phyloP scores from a whole-genome alignment of 2,113 vertebrate species.

The Trinectes maculatus region DNA sequence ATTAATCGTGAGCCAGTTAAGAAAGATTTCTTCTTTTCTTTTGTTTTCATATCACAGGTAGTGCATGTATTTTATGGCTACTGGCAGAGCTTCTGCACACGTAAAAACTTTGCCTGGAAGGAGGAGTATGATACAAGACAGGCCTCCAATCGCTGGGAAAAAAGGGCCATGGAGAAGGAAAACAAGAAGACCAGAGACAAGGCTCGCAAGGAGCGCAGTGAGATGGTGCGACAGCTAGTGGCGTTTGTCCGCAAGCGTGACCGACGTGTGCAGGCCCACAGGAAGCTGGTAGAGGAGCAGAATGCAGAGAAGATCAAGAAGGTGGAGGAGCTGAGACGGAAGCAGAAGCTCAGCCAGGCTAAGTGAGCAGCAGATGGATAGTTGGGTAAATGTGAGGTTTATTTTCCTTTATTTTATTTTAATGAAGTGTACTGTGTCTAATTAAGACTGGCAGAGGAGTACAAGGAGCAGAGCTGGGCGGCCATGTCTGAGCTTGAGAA shows the following conservation, averaged over 20 bases:
- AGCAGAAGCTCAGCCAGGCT: constrained; percentile 91
- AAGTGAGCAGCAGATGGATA: constrained; percentile 79
- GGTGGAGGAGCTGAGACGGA: constrained; percentile 86
- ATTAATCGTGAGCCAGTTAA: background rate
- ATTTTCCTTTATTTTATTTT: background rate
- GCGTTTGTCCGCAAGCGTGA: constrained; percentile 94
- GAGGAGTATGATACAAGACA: constrained; percentile 96
- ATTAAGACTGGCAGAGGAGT: constrained; percentile 89
- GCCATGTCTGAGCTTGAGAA: constrained; percentile 91
- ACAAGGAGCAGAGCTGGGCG: constrained; percentile 96
- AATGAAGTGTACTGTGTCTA: background rate
- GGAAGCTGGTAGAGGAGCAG: constrained; percentile 91
- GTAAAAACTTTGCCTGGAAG: constrained; percentile 94
- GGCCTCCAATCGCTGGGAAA: constrained; percentile 97
- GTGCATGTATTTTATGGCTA: constrained; percentile 95
- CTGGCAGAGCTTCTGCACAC: constrained; percentile 98
- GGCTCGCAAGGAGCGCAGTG: constrained; percentile 90
- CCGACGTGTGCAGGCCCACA: constrained; percentile 92
- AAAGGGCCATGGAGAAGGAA: constrained; percentile 98
- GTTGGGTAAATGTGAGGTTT: background rate
- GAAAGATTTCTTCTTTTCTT: background rate
- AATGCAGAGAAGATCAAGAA: constrained; percentile 92
- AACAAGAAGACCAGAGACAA: constrained; percentile 94
- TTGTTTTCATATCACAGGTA: constrained; percentile 77
- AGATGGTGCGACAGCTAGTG: constrained; percentile 91